phyloP scores from a whole-genome alignment of 1,140 invertebrate species.

The Charaxes varanes region DNA sequence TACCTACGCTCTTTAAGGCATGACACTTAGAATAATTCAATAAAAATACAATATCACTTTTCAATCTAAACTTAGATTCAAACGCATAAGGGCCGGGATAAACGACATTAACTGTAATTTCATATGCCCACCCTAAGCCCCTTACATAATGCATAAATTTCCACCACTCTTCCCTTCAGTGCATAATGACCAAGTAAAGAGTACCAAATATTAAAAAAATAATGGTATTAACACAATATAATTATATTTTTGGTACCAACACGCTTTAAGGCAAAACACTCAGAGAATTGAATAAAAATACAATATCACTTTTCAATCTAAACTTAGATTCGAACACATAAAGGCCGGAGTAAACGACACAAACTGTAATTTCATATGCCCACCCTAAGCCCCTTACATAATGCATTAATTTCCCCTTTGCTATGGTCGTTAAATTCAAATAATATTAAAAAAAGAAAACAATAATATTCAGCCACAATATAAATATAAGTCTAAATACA shows the following conservation, averaged over 20 bases:
- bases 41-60: neutral
- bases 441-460: no score
- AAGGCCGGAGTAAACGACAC: conserved; percentile 16
- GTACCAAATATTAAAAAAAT: no score
- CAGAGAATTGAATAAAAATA: neutral
- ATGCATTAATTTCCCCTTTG: conserved; percentile 39
- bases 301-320: neutral
- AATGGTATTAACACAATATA: no score
- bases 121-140: conserved; percentile 26
- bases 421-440: no score
- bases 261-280: no score
- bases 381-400: conserved; percentile 28
- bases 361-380: conserved; percentile 30
- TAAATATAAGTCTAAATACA: no score
- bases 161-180: conserved; percentile 27
- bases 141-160: conserved; percentile 37
- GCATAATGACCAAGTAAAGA: conserved; percentile 46
- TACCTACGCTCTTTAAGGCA: no score
- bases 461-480: no score
- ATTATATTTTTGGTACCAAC: no score
- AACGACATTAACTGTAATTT: conserved; percentile 29
- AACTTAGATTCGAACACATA: neutral
- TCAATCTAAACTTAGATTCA: neutral
- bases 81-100: conserved; percentile 10
- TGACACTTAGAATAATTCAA: neutral